phyloP scores from a whole-genome alignment of 2,888 invertebrate species.

The Philhelius pedissequus region DNA sequence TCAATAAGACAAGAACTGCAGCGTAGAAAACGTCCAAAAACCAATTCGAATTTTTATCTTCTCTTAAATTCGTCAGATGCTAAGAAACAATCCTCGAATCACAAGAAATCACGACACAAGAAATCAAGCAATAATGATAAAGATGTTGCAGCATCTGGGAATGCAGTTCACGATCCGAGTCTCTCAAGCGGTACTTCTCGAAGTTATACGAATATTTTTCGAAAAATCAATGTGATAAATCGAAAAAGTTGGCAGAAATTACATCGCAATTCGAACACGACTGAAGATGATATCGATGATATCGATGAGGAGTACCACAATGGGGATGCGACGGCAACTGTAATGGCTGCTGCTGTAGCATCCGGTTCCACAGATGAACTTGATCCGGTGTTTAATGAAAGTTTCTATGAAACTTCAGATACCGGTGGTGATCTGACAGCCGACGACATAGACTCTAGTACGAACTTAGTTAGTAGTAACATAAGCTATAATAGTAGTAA shows the following conservation, averaged over 20 bases:
- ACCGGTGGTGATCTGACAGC: slow-evolving; percentile 77
- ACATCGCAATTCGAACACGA: slow-evolving; percentile 72
- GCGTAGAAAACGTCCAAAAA: slow-evolving; percentile 35
- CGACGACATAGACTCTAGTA: slow-evolving; percentile 76
- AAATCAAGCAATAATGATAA: slow-evolving; percentile 29
- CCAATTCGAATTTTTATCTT: slow-evolving; percentile 41
- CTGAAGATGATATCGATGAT: slow-evolving; percentile 73
- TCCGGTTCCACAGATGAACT: slow-evolving; percentile 45
- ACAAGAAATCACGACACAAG: slow-evolving; percentile 62
- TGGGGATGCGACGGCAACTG: slow-evolving; percentile 72
- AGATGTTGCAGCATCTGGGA: neutral
- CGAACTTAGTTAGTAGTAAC: slow-evolving; percentile 76
- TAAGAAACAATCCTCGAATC: slow-evolving; percentile 46
- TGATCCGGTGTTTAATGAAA: slow-evolving; percentile 70
- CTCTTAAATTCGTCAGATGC: slow-evolving; percentile 40
- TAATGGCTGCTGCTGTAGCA: slow-evolving; percentile 68
- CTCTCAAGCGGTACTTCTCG: slow-evolving; percentile 73
- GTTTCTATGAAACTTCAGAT: slow-evolving; percentile 78
- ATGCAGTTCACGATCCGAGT: neutral
- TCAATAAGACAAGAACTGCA: slow-evolving; percentile 70
- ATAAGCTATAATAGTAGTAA: slow-evolving; percentile 79
- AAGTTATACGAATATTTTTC: slow-evolving; percentile 75
- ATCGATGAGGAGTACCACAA: slow-evolving; percentile 75
- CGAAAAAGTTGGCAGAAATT: slow-evolving; percentile 70
- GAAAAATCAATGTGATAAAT: slow-evolving; percentile 71